These are phyloP conservation scores for Neoitamus cyanurus DNA, from an alignment of 2,888 invertebrate genomes.

Conservation along the genomic window DNA sequence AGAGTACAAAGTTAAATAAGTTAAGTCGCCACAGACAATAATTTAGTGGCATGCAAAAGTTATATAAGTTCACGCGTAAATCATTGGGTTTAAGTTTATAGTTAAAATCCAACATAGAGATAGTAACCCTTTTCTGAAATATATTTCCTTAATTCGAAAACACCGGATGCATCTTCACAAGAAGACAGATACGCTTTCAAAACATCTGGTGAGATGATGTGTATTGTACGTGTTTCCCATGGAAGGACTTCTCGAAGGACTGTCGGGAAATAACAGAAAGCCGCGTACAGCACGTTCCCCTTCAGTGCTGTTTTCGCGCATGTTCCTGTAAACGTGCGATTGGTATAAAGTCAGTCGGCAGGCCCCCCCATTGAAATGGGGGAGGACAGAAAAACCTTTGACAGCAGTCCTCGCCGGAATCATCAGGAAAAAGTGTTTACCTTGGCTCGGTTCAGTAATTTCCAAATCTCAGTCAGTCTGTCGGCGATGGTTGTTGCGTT, in stretches of 20 bases:
- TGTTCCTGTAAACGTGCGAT: background rate
- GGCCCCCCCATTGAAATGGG: background rate
- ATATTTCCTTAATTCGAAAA: background rate
- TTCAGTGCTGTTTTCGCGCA: background rate
- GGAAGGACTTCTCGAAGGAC: background rate
- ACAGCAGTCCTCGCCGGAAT: conserved; percentile 22
- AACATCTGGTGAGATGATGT: background rate
- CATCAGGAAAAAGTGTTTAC: conserved; percentile 44
- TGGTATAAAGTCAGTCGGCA: conserved; percentile 11
- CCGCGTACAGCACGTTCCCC: background rate
- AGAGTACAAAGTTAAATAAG: background rate
- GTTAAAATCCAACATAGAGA: background rate
- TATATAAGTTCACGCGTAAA: background rate
- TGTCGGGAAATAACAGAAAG: background rate
- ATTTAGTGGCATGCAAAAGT: background rate
- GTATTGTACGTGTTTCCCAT: background rate
- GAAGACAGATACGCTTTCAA: background rate
- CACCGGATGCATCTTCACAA: background rate
- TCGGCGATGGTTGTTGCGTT: conserved; percentile 58
- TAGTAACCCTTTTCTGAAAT: background rate
- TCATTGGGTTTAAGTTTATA: background rate
- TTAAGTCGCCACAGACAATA: background rate
- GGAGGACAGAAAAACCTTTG: conserved; percentile 25
- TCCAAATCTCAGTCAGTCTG: conserved; percentile 56
- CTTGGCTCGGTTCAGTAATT: conserved; percentile 45